A percentile compares a stretch with the other conserved stretches of the same genome.
Conservation (phyloP, 2,797 vertebrate species). For the Euthynnus affinis region DNA sequence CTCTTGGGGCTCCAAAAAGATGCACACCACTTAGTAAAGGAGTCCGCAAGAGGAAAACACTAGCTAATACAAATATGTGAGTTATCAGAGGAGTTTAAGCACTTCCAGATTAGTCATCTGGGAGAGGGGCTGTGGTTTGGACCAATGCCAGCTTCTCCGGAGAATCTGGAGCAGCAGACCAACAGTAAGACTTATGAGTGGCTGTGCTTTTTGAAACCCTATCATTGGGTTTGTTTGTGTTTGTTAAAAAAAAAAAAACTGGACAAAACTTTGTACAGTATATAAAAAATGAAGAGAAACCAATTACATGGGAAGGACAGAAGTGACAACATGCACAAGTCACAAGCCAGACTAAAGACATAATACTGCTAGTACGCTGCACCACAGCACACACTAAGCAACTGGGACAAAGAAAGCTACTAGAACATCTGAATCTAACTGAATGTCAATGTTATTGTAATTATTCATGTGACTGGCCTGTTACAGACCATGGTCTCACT, state of each 20-base stretch:
- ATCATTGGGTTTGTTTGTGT: not conserved
- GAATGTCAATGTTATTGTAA: slow-evolving; percentile 27
- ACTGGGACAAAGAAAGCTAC: not conserved
- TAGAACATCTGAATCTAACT: slow-evolving; percentile 17
- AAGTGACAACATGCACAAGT: not conserved
- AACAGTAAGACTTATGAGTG: not conserved
- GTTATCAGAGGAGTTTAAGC: slow-evolving; percentile 63
- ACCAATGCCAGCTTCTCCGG: slow-evolving; percentile 51
- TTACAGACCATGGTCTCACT: slow-evolving; percentile 9
- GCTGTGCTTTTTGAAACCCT: slow-evolving; percentile 5
- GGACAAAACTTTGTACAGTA: not conserved
- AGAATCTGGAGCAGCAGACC: slow-evolving; percentile 27
- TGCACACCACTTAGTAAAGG: not conserved
- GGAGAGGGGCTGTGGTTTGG: slow-evolving; percentile 60
- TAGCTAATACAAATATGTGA: slow-evolving; percentile 60
- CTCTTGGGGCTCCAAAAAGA: slow-evolving; percentile 6
- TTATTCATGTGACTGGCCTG: slow-evolving; percentile 22
- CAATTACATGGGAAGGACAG: not conserved
- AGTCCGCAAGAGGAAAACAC: slow-evolving; percentile 44
- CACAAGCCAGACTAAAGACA: not conserved
- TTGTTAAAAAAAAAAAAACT: not conserved
- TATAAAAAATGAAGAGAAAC: not conserved
- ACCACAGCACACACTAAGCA: not conserved
- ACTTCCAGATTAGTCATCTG: slow-evolving; percentile 75
- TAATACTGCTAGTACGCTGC: not conserved